Conservation (phyloP, 2,797 vertebrate species). For the Eleutherodactylus coqui region DNA sequence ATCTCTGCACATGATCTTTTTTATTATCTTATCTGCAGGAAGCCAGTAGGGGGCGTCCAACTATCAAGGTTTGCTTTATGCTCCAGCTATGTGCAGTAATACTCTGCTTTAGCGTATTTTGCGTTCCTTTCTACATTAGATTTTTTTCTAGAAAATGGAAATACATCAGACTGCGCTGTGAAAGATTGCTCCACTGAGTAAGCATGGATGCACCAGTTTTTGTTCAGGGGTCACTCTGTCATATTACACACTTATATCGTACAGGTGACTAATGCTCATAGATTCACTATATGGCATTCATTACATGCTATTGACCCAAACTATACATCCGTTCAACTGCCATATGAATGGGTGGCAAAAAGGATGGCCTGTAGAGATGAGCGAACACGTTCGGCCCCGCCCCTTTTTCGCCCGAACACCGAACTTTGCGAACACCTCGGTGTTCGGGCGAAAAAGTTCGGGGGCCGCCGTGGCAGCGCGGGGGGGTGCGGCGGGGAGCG, state of each 20-base stretch:
- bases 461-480: too few relatives aligned
- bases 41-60: conserved; percentile 9
- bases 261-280: too few relatives aligned
- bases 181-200: not conserved
- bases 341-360: too few relatives aligned
- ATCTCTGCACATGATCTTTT: not conserved
- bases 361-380: too few relatives aligned
- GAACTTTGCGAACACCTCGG: too few relatives aligned
- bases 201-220: not conserved
- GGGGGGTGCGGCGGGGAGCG: too few relatives aligned
- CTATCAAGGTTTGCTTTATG: not conserved
- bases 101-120: not conserved
- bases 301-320: too few relatives aligned
- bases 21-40: not conserved
- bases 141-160: not conserved
- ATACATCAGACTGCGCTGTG: not conserved
- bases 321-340: not conserved
- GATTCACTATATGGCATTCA: too few relatives aligned
- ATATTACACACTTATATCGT: too few relatives aligned
- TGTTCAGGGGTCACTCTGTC: not conserved
- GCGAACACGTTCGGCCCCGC: too few relatives aligned
- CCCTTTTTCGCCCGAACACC: too few relatives aligned
- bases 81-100: not conserved
- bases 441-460: too few relatives aligned
- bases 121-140: not conserved